Percentiles rank a stretch among this genome's conserved stretches.
Evolutionary conservation across 2,113 vertebrate genomes (phyloP).

Genomic region (Suncus etruscus): DNA sequence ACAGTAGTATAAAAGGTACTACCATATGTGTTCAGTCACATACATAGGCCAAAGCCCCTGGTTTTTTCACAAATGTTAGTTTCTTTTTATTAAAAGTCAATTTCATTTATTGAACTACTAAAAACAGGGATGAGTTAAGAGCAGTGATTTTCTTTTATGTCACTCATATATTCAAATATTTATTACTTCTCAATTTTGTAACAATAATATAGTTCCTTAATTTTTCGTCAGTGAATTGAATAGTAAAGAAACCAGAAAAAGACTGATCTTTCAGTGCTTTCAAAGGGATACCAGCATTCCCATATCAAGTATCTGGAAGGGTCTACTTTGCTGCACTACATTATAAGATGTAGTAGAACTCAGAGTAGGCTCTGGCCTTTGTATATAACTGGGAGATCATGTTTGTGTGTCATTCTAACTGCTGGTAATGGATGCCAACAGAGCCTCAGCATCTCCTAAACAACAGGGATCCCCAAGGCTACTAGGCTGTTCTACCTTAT

Average conservation of each 20-base stretch:
- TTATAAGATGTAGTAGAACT: neutral
- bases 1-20: neutral
- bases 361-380: neutral
- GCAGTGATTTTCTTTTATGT: neutral
- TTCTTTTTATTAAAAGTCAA: constrained; percentile 44
- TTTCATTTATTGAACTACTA: neutral
- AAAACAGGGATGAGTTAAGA: neutral
- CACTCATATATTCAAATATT: neutral
- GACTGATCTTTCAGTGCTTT: neutral
- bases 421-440: neutral
- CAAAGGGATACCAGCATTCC: neutral
- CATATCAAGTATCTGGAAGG: neutral
- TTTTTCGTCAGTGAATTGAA: neutral
- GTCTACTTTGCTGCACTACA: neutral
- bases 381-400: neutral
- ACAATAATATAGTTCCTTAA: neutral
- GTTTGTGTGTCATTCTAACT: neutral
- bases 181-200: neutral
- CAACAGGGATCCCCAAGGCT: too few species aligned
- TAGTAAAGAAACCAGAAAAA: neutral
- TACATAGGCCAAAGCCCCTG: neutral
- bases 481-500: too few species aligned
- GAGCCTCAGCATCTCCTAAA: neutral
- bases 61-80: neutral
- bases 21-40: neutral